Base-by-base conservation (phyloP, 2,797 vertebrate species). In the Channa striata region DNA sequence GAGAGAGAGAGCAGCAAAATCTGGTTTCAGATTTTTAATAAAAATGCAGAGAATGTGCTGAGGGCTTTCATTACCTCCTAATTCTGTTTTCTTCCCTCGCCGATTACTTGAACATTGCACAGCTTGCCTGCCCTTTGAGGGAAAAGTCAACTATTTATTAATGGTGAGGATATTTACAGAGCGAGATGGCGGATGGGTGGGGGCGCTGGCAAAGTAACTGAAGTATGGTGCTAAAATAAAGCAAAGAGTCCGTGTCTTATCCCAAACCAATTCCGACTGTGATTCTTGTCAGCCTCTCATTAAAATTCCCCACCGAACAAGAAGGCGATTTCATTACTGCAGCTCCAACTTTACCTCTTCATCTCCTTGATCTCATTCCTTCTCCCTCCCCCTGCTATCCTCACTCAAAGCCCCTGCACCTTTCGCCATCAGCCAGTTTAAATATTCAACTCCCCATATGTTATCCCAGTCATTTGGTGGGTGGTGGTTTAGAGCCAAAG, bases 361-460 rank as follows among this genome's bases (percentile, higher is more conserved):
- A 82, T 87, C 89, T 78, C 67, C 74, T 80, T 82, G 57, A 87
- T 77, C 68, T 33, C 62, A 30, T 30, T 30, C 25, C 6, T 25
- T 59, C 57, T 37, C 16, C 9, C 12, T 8, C 49, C 39, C 47
- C 21, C 52, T 12, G 19, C 64, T 13, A 48, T 46, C 77, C 77
- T 30, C 76, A 67, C 56, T 66, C 80, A 75, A 77, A 60, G 42
- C 58, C 59, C 46, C 70, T 60, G 53, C 78, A 61, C 76, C 57
- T 19, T 67, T 64, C 23, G 16, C 87, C 74, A 79, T 57, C 70
- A 67, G 59, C 79, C 82, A 36, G 49, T 87, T 87, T 84, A 87
- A 90, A 89, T 90, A 91, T 92, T 90, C 87, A 90, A 48, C 80
- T 77, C 80, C 75, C 82, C 81, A 68, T 80, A 84, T 85, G 77